Evolutionary conservation across 2,888 invertebrate species (phyloP), one percentile per base, ranked within the genome.

Genomic region (Tineola bisselliella): DNA sequence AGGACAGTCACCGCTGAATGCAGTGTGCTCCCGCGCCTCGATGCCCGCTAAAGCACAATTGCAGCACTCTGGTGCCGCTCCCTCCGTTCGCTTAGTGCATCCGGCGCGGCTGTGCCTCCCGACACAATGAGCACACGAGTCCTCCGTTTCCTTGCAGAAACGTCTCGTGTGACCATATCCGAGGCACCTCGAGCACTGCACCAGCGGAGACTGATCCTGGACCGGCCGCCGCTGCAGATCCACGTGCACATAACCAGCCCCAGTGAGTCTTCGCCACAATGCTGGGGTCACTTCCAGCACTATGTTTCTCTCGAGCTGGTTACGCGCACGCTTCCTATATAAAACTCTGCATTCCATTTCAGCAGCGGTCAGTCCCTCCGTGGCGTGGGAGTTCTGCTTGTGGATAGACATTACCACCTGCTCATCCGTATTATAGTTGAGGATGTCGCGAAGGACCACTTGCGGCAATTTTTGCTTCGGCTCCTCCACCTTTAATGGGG

Each of bases 121-220:
- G 0, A 67, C 65, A 60, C 69, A 70, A 63, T 67, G 60, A 13
- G 63, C 66, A 63, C 68, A 70, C n/a, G 43, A 13, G 8, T 62
- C 61, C 0, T 54, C 44, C 0, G n/a, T 19, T 13, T 66, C 67
- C 5, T 61, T 60, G 62, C 70, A 70, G 1, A 66, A 2, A 0
- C 62, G 10, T 15, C 61, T 67, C 0, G 67, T 68, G 62, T 70
- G 69, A 0, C 69, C 69, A 25, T 62, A 70, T 0, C 66, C 68
- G 0, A 69, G 63, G 59, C 69, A 69, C 13, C 63, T 65, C 0
- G 64, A 52, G 61, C 68, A 63, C 19, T 62, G 62, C 13, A 60
- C 19, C 8, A 63, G 61, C 5, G 63, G 62, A 8, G 61, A 60
- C 15, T 62, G 61, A 54, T 63, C 61, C 0, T 12, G 12, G 0